A percentile compares a stretch with the other conserved stretches of the same genome.
These are phyloP conservation scores for Chloromyia formosa DNA, from an alignment of 2,888 invertebrate genomes.

Conservation along the genomic window DNA sequence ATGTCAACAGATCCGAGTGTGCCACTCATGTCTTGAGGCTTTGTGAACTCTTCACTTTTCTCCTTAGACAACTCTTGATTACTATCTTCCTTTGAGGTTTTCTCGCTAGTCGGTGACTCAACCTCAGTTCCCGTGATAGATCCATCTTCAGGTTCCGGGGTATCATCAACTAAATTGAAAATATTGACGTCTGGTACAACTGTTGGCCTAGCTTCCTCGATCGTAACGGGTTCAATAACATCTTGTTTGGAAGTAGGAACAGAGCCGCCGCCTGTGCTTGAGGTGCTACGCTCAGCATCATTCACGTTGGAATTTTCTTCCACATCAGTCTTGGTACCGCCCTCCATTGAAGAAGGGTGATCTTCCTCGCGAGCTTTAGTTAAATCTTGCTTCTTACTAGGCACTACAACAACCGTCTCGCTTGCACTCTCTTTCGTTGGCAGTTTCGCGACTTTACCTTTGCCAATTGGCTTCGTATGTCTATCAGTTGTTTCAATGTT, in stretches of 20 bases:
- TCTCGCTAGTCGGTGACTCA: constrained; percentile 42
- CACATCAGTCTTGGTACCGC: not conserved
- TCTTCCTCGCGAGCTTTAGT: constrained; percentile 3
- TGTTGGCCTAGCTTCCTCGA: constrained; percentile 39
- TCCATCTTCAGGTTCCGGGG: constrained; percentile 1
- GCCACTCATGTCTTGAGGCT: not conserved
- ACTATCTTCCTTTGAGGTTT: constrained; percentile 41
- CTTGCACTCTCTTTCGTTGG: not conserved
- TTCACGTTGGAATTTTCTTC: not conserved
- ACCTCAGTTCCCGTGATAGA: constrained; percentile 38
- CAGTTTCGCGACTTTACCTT: constrained; percentile 37
- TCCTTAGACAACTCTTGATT: not conserved
- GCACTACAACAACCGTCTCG: not conserved
- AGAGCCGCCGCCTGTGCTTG: not conserved
- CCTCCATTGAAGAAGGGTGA: not conserved
- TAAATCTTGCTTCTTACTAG: not conserved
- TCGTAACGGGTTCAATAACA: not conserved
- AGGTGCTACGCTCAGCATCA: not conserved
- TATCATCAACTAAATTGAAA: constrained; percentile 54
- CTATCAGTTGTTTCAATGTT: constrained; percentile 2
- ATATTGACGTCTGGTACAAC: constrained; percentile 54
- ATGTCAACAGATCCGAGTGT: constrained; percentile 28
- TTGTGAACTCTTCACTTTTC: constrained; percentile 19
- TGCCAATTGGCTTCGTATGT: constrained; percentile 6
- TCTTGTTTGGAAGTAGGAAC: not conserved